These are phyloP conservation scores for Boloria selene DNA, from an alignment of 2,888 invertebrate species.

Conservation along the genomic window DNA sequence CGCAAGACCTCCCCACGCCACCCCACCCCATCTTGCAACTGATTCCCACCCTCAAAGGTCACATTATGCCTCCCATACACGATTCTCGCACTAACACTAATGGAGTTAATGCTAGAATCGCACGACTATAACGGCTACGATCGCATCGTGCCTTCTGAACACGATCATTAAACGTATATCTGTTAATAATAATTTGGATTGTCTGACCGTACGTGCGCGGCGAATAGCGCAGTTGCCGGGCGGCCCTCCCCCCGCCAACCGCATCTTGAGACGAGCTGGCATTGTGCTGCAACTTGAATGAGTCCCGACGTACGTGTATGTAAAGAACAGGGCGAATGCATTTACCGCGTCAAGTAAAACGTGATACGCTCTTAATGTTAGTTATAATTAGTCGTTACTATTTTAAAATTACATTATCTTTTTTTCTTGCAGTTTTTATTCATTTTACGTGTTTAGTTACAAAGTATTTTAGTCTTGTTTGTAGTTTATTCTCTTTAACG, in stretches of 20 bases:
- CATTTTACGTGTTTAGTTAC: background rate
- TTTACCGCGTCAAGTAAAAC: conserved; percentile 19
- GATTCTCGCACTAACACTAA: conserved; percentile 61
- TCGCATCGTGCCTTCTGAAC: conserved; percentile 48
- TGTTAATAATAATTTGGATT: conserved; percentile 79
- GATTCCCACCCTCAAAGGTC: conserved; percentile 57
- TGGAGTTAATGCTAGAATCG: conserved; percentile 49
- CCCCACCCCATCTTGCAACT: conserved; percentile 53
- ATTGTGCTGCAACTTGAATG: conserved; percentile 31
- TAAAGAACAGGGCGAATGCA: conserved; percentile 19
- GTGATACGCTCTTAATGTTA: conserved; percentile 24
- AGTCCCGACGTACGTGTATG: conserved; percentile 15
- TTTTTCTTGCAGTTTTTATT: conserved; percentile 23
- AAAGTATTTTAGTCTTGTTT: background rate
- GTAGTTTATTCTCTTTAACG: background rate
- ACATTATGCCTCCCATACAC: conserved; percentile 43
- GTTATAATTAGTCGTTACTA: conserved; percentile 2
- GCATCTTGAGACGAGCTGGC: conserved; percentile 56
- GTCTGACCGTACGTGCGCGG: conserved; percentile 76
- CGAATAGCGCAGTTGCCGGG: conserved; percentile 72
- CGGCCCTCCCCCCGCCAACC: conserved; percentile 48
- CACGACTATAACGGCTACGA: conserved; percentile 12
- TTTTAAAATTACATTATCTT: conserved; percentile 17
- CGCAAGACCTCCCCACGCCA: conserved; percentile 52
- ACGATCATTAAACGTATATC: conserved; percentile 72